Conservation (phyloP, 30 jellyfish, hydroid and myxozoan genomes). For the Turritopsis dohrnii region DNA sequence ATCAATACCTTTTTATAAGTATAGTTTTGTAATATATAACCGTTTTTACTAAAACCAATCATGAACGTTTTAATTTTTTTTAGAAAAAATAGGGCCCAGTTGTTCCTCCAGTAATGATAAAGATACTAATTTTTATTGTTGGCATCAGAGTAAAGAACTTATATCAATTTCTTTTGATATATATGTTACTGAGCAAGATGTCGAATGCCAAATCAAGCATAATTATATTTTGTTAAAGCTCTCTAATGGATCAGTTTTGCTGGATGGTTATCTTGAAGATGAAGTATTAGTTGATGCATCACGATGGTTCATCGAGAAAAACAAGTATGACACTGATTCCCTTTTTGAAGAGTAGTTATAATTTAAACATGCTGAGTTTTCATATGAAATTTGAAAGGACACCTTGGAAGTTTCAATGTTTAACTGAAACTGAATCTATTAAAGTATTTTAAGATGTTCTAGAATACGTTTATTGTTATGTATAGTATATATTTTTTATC, state of each 20-base stretch:
- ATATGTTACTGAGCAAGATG: slow-evolving; percentile 18
- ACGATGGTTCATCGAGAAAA: slow-evolving; percentile 25
- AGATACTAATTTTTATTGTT: slow-evolving; percentile 9
- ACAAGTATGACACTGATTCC: no score
- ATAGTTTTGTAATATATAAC: no score
- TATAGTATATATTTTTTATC: not conserved
- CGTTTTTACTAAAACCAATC: no score
- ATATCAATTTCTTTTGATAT: slow-evolving; percentile 19
- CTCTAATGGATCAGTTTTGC: not conserved
- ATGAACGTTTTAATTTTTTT: not conserved
- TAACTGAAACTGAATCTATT: not conserved
- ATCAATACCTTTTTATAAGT: no score
- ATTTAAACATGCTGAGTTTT: no score
- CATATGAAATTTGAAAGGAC: no score
- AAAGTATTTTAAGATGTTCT: not conserved
- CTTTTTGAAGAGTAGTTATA: no score
- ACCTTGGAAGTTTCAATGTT: no score
- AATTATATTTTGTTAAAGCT: not conserved
- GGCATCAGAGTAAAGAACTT: slow-evolving; percentile 40
- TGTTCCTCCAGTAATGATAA: not conserved
- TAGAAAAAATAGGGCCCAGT: not conserved
- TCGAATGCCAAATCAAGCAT: slow-evolving; percentile 16
- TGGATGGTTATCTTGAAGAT: slow-evolving; percentile 32
- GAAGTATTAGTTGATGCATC: slow-evolving; percentile 30
- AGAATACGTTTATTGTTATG: not conserved